These are phyloP conservation scores for Tiaroga cobitis DNA, from an alignment of 2,797 vertebrate genomes.

Conservation along the genomic window DNA sequence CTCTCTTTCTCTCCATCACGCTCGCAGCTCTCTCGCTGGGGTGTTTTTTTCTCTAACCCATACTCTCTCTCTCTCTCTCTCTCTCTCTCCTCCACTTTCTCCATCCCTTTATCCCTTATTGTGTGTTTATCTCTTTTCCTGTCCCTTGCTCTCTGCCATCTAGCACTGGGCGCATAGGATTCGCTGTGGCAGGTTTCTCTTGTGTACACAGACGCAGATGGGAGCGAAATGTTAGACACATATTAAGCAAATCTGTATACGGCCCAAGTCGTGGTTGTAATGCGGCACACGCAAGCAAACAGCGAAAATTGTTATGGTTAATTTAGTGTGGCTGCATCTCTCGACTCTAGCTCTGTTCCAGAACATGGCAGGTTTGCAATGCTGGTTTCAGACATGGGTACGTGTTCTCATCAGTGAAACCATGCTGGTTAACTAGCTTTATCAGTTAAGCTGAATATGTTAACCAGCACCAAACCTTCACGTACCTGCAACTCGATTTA, in stretches of 20 bases:
- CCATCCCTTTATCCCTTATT: slow-evolving; percentile 49
- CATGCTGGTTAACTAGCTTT: not conserved
- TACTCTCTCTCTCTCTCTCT: slow-evolving; percentile 48
- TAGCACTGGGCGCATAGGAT: slow-evolving; percentile 13
- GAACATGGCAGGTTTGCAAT: not conserved
- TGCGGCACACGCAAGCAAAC: slow-evolving; percentile 50
- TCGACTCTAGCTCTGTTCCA: not conserved
- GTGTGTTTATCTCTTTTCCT: slow-evolving; percentile 31
- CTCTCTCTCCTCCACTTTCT: slow-evolving; percentile 58
- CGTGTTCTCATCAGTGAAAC: not conserved
- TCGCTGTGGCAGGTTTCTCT: slow-evolving; percentile 33
- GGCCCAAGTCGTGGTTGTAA: slow-evolving; percentile 45
- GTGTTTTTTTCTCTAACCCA: slow-evolving; percentile 45
- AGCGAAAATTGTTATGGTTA: not conserved
- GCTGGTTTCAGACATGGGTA: not conserved
- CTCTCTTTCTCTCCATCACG: slow-evolving; percentile 36
- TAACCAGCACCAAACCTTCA: not conserved
- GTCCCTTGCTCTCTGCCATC: slow-evolving; percentile 44
- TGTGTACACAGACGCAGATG: slow-evolving; percentile 48
- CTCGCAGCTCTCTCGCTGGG: slow-evolving; percentile 42
- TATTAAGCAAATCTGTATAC: slow-evolving; percentile 47
- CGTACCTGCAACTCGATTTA: not conserved
- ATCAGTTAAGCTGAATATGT: not conserved
- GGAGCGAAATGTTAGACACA: slow-evolving; percentile 24
- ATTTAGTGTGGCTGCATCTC: slow-evolving; percentile 19